Evolutionary conservation across 2,797 vertebrate genomes (phyloP), one percentile per base, ranked within the genome.

Genomic region (Notolepis coatsorum): DNA sequence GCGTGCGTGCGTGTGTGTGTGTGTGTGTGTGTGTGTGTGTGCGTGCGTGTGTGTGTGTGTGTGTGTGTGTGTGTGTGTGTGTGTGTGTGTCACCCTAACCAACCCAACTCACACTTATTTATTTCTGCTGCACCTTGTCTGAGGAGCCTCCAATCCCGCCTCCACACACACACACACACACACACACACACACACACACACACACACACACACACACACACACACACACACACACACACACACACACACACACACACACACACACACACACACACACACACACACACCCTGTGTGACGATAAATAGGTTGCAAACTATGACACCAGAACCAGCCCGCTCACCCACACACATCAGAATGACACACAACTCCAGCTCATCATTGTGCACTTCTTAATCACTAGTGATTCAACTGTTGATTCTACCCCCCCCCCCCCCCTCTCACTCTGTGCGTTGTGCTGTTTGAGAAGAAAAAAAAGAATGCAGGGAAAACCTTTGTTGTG

Each of bases 401-500:
- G 85, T 93, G 92, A 93, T 93, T 95, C 91, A 94, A 94, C 91
- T 94, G 87, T 93, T 94, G 87, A 86, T 86, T 91, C 54, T 39
- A 23, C 5, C 13, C n/a, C n/a, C n/a, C n/a, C n/a, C n/a, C n/a
- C 17, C 30, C 43, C 0, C 31, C 17, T 28, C 47, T 50, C 69
- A 69, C 80, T 72, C 89, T 92, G 93, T 94, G 92, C 93, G 91
- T 91, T 86, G 89, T 94, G 92, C 92, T 91, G 91, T 95, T 92
- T 91, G 92, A 94, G 63, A 49, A 15, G 63, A 73, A 79, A 94
- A 93, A 93, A 92, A 93, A 18, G 15, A 2, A 7, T n/a, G n/a
- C 21, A 6, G 52, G 20, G 33, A 73, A 95, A 93, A 89, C 93
- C 95, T 97, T 96, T 97, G 95, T 95, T 93, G 94, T 93, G 94